Base-by-base conservation (phyloP, 2,113 vertebrate species). In the Gallinago jamesoni region DNA sequence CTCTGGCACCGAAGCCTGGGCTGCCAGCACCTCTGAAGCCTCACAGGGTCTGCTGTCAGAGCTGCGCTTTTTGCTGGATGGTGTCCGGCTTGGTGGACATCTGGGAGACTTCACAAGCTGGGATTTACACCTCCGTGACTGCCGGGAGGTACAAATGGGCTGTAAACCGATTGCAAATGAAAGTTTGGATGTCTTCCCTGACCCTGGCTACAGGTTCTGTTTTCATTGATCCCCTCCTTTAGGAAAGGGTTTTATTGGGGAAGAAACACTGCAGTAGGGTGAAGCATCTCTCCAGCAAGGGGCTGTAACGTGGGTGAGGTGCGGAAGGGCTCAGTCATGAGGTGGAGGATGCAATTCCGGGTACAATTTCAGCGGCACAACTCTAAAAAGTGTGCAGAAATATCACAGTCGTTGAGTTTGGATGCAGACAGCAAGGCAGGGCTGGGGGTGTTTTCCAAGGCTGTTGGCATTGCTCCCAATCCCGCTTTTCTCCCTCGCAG, bases 31-130 rank as follows among this genome's bases (percentile, higher is more conserved):
- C 25, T 55, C 10, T 0, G 2, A 79, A 66, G 23, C 19, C 10
- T 57, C 13, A 2, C 20, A 15, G 47, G 25, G n/a, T 67, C 74
- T 84, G 3, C 35, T 23, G 45, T 11, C 60, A 78, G 50, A 62
- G 28, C 16, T 52, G 12, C 0, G 0, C 28, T 43, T 33, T 57
- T 56, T 84, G 23, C 33, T 53, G 30, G 23, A 7, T 2, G 6
- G 6, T n/a, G 20, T 33, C 62, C 63, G 60, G 7, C 31, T 79
- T 57, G 57, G 53, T 24, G 79, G 85, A 53, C 70, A 21, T 6
- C 45, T 64, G 68, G 59, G 64, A 87, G 31, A 9, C 11, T 55
- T 73, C 75, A 56, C 25, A 28, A 63, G 7, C 33, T 67, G 84
- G 13, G 69, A 57, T 90, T 82, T 91, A 52, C 10, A 78, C 5